Conservation (phyloP, 2,888 invertebrate species). For the Cephus runcator region DNA sequence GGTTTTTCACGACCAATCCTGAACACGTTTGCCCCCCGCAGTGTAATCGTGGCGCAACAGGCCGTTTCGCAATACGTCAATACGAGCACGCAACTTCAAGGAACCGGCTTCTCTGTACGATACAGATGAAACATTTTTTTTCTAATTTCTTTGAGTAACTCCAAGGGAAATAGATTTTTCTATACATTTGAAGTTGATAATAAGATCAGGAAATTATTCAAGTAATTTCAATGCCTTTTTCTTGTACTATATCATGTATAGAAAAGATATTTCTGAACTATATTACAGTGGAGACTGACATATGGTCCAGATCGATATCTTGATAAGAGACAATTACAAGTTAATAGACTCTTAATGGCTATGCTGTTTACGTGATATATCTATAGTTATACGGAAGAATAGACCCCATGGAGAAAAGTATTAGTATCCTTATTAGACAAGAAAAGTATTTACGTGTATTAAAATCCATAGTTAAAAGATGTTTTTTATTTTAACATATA, state of each 20-base stretch:
- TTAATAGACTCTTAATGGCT: background rate
- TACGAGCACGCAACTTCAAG: background rate
- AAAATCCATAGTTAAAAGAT: background rate
- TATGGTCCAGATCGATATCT: background rate
- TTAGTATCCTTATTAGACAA: background rate
- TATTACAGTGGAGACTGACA: background rate
- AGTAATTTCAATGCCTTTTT: background rate
- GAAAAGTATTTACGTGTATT: background rate
- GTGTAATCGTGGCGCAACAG: background rate
- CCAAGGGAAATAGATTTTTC: background rate
- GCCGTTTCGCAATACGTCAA: background rate
- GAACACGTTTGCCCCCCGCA: background rate
- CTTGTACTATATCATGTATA: background rate
- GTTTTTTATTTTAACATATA: background rate
- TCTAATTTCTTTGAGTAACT: background rate
- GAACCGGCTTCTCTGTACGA: background rate
- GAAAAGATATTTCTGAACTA: background rate
- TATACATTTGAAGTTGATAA: background rate
- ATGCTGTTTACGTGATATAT: background rate
- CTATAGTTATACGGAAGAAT: background rate
- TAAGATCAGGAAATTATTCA: background rate
- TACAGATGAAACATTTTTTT: background rate
- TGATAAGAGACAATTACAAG: background rate
- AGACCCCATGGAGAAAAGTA: background rate
- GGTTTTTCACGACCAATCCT: background rate